A percentile compares a stretch with the other conserved stretches of the same genome.
Conservation (phyloP, 2,797 vertebrate species). For the Fistularia tabacaria region DNA sequence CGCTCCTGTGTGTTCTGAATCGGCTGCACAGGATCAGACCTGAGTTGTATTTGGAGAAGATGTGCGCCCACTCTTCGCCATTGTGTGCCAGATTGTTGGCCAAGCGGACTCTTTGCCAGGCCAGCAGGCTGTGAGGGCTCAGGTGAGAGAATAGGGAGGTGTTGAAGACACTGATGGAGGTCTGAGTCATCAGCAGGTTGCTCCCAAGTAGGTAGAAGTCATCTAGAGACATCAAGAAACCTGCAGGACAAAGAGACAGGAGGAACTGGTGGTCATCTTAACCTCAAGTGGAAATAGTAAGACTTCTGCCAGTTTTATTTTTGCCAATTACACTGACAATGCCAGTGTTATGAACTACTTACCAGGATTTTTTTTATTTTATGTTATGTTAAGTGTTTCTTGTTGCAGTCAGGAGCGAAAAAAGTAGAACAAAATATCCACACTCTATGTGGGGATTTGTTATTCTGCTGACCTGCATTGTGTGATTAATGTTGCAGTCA, state of each 20-base stretch:
- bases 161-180: conserved; percentile 85
- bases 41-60: conserved; percentile 84
- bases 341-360: too few relatives aligned
- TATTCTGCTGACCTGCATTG: too few relatives aligned
- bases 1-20: too few relatives aligned
- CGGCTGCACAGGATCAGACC: conserved; percentile 57
- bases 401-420: too few relatives aligned
- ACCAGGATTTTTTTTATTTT: too few relatives aligned
- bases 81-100: conserved; percentile 80
- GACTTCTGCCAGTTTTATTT: too few relatives aligned
- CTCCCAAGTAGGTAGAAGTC: conserved; percentile 82
- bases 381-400: too few relatives aligned
- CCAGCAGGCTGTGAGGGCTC: conserved; percentile 78
- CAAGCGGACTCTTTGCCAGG: conserved; percentile 89
- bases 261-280: background rate
- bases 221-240: conserved; percentile 86
- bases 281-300: background rate
- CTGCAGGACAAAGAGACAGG: conserved; percentile 49
- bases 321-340: too few relatives aligned
- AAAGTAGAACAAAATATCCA: too few relatives aligned
- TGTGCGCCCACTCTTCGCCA: conserved; percentile 80
- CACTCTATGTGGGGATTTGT: too few relatives aligned
- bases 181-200: conserved; percentile 85
- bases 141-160: conserved; percentile 74
- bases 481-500: background rate